A percentile compares a stretch with the other conserved stretches of the same genome.
Evolutionary conservation across 2,113 vertebrate species (phyloP).

Genomic region (Apteryx mantelli): DNA sequence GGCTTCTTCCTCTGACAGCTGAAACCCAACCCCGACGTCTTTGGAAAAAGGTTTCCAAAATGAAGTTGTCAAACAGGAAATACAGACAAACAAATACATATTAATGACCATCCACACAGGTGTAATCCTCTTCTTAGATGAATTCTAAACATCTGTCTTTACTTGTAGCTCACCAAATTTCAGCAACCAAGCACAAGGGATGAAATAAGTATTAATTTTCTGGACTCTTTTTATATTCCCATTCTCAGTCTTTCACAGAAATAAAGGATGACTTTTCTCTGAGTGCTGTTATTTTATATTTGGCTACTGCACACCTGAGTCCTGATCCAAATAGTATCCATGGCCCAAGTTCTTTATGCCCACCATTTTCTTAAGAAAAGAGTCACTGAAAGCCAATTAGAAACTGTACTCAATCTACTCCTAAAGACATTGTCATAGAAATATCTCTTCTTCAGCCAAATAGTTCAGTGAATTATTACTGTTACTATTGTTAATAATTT

Average conservation of each 20-base stretch:
- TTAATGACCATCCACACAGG: not conserved
- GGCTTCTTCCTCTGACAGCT: not conserved
- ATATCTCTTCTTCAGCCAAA: not conserved
- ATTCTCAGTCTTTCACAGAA: not conserved
- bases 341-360: not conserved
- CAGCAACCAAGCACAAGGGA: not conserved
- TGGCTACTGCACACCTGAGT: not conserved
- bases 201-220: not conserved
- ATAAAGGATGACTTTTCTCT: not conserved
- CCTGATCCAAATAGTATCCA: not conserved
- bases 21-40: not conserved
- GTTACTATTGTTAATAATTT: not conserved
- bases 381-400: not conserved
- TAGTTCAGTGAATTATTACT: not conserved
- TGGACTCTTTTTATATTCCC: not conserved
- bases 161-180: not conserved
- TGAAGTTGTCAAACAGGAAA: constrained; percentile 24
- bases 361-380: not conserved
- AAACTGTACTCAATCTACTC: not conserved
- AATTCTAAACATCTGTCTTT: not conserved
- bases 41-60: not conserved
- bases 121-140: not conserved
- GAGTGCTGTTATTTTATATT: not conserved
- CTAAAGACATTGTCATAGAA: not conserved
- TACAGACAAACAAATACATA: constrained; percentile 15